Percentiles rank a stretch among this genome's conserved stretches.
Conservation (phyloP, 2,888 invertebrate genomes). For the Esperia sulphurella region DNA sequence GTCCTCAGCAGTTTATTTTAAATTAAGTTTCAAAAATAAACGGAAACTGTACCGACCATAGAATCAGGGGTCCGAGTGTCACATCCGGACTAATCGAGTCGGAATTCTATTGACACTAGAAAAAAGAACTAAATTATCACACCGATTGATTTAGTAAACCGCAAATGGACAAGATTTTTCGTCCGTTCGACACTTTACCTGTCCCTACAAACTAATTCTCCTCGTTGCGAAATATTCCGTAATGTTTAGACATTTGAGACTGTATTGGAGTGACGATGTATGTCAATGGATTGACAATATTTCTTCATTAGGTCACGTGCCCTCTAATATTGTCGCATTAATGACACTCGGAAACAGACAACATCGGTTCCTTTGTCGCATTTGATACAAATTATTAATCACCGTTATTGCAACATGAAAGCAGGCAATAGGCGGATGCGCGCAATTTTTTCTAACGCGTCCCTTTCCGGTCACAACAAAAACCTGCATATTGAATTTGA, state of each 20-base stretch:
- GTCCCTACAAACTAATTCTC: not conserved
- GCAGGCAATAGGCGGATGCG: constrained; percentile 55
- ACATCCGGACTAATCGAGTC: constrained; percentile 46
- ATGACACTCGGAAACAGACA: constrained; percentile 24
- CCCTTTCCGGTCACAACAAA: constrained; percentile 63
- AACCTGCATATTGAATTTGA: constrained; percentile 59
- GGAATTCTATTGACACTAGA: constrained; percentile 19
- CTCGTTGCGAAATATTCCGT: not conserved
- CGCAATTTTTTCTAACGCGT: constrained; percentile 72
- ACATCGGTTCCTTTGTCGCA: constrained; percentile 35
- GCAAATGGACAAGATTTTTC: constrained; percentile 42
- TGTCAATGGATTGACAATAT: constrained; percentile 20
- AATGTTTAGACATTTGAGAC: not conserved
- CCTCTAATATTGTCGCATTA: constrained; percentile 45
- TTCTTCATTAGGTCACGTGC: constrained; percentile 29
- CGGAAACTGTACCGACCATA: constrained; percentile 31
- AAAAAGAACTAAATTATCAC: constrained; percentile 18
- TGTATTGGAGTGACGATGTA: not conserved
- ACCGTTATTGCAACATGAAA: constrained; percentile 64
- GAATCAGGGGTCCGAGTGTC: constrained; percentile 35
- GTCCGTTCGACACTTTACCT: constrained; percentile 30
- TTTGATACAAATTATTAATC: constrained; percentile 50
- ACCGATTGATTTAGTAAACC: constrained; percentile 53
- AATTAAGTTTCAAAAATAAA: constrained; percentile 52
- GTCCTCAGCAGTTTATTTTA: constrained; percentile 59